These are phyloP conservation scores for Macropis europaea DNA, from an alignment of 2,888 invertebrate genomes.

Conservation along the genomic window DNA sequence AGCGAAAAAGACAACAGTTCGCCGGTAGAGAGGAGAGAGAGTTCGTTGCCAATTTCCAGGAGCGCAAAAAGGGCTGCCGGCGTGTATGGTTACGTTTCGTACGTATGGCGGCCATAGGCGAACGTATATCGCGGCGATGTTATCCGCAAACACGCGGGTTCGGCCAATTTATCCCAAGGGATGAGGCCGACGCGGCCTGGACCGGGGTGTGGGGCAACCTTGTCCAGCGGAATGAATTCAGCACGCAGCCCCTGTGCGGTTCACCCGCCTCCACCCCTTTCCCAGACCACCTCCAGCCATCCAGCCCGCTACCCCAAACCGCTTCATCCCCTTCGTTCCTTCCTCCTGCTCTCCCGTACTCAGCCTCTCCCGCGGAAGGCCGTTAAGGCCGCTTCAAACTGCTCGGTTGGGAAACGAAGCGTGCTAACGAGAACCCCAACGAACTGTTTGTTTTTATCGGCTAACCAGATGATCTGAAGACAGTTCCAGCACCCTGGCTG, in stretches of 20 bases:
- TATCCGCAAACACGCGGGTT: conserved; percentile 78
- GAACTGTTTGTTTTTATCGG: conserved; percentile 10
- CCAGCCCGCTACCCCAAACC: conserved; percentile 47
- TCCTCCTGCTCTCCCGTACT: conserved; percentile 31
- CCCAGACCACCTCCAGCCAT: conserved; percentile 48
- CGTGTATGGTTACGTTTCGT: conserved; percentile 56
- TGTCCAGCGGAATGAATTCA: conserved; percentile 78
- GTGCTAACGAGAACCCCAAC: conserved; percentile 4
- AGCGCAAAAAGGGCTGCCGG: conserved; percentile 56
- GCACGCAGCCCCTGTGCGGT: conserved; percentile 69
- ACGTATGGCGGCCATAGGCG: conserved; percentile 59
- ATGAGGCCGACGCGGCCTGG: conserved; percentile 70
- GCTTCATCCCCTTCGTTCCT: conserved; percentile 44
- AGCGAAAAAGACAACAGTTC: conserved; percentile 41
- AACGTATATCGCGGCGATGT: conserved; percentile 74
- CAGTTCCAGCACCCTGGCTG: not conserved
- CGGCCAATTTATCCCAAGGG: conserved; percentile 79
- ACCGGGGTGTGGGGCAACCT: conserved; percentile 68
- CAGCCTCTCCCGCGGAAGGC: conserved; percentile 15
- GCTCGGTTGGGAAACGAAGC: conserved; percentile 28
- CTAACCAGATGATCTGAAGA: not conserved
- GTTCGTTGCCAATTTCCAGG: conserved; percentile 55
- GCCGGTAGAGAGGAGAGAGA: too few species aligned
- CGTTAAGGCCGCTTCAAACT: conserved; percentile 51
- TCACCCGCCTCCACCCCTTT: conserved; percentile 53